phyloP scores from a whole-genome alignment of 2,797 vertebrate species.

The Myiotriccus ornatus region DNA sequence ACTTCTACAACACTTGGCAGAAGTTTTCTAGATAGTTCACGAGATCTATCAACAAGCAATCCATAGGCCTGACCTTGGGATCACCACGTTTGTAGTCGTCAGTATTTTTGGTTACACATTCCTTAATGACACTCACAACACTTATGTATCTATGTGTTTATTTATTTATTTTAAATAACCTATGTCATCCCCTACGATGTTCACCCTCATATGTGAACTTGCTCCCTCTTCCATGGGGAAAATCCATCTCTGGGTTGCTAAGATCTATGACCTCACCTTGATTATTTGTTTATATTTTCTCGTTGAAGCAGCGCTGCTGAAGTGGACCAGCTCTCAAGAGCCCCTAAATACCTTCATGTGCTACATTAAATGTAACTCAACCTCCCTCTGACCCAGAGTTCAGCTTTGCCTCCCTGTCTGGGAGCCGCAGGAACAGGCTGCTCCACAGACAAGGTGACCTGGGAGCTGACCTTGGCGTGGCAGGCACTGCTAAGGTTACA shows the following conservation, averaged over 20 bases:
- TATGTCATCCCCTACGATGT: rapidly evolving
- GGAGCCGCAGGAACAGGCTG: not conserved
- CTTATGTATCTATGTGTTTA: not conserved
- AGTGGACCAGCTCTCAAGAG: not conserved
- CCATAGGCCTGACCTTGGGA: not conserved
- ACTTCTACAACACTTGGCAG: not conserved
- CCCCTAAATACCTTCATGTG: not conserved
- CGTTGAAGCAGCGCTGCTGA: not conserved
- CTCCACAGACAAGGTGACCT: not conserved
- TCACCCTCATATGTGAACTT: not conserved
- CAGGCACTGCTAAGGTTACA: not conserved
- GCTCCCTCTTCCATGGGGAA: not conserved
- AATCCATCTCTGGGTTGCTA: not conserved
- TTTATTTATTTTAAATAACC: not conserved
- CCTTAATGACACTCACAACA: not conserved
- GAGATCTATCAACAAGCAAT: not conserved
- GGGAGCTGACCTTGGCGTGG: not conserved
- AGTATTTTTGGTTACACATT: not conserved
- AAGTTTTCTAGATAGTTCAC: not conserved
- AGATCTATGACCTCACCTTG: not conserved
- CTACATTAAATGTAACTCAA: not conserved
- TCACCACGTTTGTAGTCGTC: not conserved
- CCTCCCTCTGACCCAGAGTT: not conserved
- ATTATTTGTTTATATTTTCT: not conserved
- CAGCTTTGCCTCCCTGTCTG: not conserved